Base-by-base conservation (phyloP, 2,113 vertebrate species). In the Mormyrus iriodes region DNA sequence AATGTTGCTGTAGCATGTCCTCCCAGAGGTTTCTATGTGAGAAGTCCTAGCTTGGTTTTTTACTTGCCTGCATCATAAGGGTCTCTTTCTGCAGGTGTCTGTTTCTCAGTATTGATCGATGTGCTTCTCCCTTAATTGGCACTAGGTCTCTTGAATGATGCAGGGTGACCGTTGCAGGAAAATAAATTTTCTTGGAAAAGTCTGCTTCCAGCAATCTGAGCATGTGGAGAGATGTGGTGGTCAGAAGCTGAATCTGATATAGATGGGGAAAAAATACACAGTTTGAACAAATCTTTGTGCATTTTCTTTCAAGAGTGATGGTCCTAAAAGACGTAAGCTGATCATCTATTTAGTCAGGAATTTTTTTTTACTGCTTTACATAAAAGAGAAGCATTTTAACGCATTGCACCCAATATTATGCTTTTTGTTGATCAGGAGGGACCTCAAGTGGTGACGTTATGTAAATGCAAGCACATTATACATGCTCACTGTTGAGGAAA, bases 391-490 rank as follows among this genome's bases (percentile, higher is more conserved):
- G 21, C 3, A 21, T 21, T 42, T 83, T 83, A 42, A 21, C 2
- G 39, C 17, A 8, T 83, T 83, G 10, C 21, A 1, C 15, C 35
- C 42, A 44, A 83, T 21, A 3, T 83, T 42, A 46, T 42, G 42
- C 2, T 39, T 31, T 85, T 85, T 85, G 51, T 90, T 73, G 39
- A 65, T n/a, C 21, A 55, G 69, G 88, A 79, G 88, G 65, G 83
- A 88, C 88, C 83, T 87, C 88, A 79, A 49, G 90, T 89, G 90
- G 84, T 13, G 39, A 7, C 0, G 55, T 27, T 13, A 73, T 5
- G 53, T 85, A 83, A 85, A 27, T n/a, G 27, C 85, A 55, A 35
- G 48, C 46, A 86, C 24, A 27, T 52, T 42, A 39, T 42, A 79
- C 3, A 79, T 79, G 35, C 13, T 69, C n/a, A 12, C 27, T 19